Evolutionary conservation across 2,797 vertebrate species (phyloP).

Genomic region (Varecia variegata): DNA sequence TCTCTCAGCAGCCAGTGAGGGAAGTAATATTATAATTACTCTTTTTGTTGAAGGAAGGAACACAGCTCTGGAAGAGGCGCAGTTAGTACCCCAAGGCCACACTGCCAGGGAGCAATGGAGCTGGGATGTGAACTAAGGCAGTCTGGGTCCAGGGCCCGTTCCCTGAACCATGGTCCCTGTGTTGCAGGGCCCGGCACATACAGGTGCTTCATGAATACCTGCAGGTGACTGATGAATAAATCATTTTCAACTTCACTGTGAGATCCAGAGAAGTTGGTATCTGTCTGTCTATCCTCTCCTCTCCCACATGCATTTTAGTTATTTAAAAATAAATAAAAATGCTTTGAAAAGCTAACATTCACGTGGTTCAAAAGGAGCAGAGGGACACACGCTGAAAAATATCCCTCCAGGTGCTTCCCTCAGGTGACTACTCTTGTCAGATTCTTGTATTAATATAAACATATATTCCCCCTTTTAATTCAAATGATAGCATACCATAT

Average conservation of each 20-base stretch:
- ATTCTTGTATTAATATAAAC: not conserved
- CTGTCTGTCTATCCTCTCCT: not conserved
- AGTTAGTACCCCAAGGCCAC: not conserved
- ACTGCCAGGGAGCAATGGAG: not conserved
- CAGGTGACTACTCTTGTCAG: not conserved
- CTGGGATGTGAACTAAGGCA: not conserved
- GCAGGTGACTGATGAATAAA: not conserved
- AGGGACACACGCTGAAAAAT: not conserved
- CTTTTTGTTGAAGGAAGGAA: not conserved
- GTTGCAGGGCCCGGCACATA: rapidly evolving
- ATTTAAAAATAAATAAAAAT: not conserved
- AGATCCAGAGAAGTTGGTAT: not conserved
- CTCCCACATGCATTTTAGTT: not conserved
- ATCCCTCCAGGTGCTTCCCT: not conserved
- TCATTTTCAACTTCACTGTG: not conserved
- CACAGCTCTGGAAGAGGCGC: not conserved
- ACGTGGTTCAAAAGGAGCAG: not conserved
- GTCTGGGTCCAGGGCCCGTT: not conserved
- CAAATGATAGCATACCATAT: rapidly evolving
- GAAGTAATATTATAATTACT: not conserved
- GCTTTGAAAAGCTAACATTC: not conserved
- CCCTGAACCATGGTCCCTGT: too few species aligned
- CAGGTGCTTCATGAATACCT: too few species aligned
- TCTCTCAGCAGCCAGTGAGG: not conserved
- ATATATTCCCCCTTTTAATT: not conserved